Evolutionary conservation across 2,797 vertebrate genomes (phyloP).

Genomic region (Dromococcyx pavoninus): DNA sequence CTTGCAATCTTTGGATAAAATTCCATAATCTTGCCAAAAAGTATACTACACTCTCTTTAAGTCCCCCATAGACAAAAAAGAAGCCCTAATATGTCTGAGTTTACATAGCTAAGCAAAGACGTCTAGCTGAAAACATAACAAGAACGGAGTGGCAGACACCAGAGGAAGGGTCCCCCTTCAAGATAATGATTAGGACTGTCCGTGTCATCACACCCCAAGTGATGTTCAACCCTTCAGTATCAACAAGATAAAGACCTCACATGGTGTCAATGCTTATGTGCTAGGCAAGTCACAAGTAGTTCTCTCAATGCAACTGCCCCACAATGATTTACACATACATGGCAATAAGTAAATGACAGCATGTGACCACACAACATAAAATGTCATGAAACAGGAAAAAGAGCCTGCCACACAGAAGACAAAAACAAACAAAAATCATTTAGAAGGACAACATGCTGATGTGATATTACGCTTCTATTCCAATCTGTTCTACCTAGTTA

Average conservation of each 20-base stretch:
- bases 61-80: background rate
- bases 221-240: background rate
- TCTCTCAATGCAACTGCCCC: background rate
- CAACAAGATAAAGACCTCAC: background rate
- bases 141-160: background rate
- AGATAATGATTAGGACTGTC: background rate
- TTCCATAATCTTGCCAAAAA: background rate
- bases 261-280: rapidly evolving
- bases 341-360: background rate
- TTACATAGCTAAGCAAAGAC: background rate
- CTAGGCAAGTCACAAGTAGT: background rate
- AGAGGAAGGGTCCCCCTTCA: background rate
- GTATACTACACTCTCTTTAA: background rate
- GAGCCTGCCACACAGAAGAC: background rate
- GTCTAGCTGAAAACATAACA: background rate
- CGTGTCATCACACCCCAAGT: background rate
- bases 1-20: background rate
- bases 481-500: background rate
- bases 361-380: background rate
- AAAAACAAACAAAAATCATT: background rate
- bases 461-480: background rate
- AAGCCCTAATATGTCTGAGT: background rate
- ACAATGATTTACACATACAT: background rate
- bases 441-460: background rate
- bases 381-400: background rate